Evolutionary conservation across 92 coral and sea anemone species (phyloP).

Genomic region (Hydrozoanthus gracilis): DNA sequence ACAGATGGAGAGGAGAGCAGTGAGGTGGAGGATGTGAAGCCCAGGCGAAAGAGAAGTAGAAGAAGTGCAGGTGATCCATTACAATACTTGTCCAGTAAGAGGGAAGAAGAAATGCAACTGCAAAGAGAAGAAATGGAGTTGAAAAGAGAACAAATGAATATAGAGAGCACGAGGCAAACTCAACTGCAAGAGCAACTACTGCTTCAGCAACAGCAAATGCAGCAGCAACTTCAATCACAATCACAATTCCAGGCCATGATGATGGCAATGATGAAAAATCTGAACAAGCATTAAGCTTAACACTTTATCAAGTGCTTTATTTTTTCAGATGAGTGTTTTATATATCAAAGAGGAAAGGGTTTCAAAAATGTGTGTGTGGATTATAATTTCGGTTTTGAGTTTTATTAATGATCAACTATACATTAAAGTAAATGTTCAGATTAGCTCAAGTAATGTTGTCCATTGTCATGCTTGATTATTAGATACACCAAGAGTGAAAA

Average conservation of each 20-base stretch:
- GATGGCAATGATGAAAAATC: not conserved
- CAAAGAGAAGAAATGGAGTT: not conserved
- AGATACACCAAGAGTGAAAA: not conserved
- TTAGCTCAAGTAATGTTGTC: not conserved
- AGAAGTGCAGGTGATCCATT: not conserved
- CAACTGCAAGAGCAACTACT: not conserved
- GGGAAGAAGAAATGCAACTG: not conserved
- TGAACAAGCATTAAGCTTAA: not conserved
- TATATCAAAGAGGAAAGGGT: not conserved
- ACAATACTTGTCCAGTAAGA: not conserved
- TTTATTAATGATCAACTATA: not conserved
- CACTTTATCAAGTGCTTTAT: not conserved
- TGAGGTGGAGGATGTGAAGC: not conserved
- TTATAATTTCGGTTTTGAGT: not conserved
- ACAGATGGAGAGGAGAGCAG: constrained; percentile 18
- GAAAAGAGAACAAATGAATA: not conserved
- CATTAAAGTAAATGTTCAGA: not conserved
- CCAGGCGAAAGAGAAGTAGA: not conserved
- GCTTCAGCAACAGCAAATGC: no score
- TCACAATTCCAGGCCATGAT: constrained; percentile 2
- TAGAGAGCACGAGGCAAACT: not conserved
- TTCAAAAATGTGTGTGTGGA: not conserved
- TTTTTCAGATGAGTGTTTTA: not conserved
- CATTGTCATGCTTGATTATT: not conserved
- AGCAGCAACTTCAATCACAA: not conserved